Percentiles rank a stretch among this genome's conserved stretches.
Conservation (phyloP, 1,140 invertebrate species). For the Diachasmimorpha longicaudata region DNA sequence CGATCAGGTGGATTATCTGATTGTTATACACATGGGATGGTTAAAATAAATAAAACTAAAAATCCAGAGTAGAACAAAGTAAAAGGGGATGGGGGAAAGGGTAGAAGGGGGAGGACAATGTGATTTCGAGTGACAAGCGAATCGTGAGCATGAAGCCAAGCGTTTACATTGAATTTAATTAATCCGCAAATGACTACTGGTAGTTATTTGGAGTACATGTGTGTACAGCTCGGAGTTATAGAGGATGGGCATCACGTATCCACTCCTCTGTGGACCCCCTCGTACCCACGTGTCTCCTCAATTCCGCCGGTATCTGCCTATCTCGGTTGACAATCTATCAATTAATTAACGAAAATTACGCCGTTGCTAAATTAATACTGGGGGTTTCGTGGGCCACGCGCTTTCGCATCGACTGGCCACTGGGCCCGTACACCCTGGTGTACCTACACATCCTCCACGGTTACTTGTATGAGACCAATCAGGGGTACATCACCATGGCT, state of each 20-base stretch:
- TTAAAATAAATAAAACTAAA: background rate
- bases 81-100: background rate
- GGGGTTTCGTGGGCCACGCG: background rate
- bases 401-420: background rate
- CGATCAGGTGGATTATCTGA: background rate
- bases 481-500: background rate
- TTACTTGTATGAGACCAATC: background rate
- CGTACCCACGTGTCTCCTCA: constrained; percentile 25
- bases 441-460: background rate
- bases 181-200: constrained; percentile 45
- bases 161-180: constrained; percentile 51
- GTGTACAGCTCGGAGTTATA: background rate
- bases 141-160: constrained; percentile 16
- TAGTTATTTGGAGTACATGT: background rate
- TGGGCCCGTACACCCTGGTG: background rate
- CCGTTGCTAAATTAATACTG: constrained; percentile 47
- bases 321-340: constrained; percentile 57
- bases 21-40: background rate
- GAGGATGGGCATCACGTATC: constrained; percentile 6
- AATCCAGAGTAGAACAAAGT: background rate
- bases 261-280: background rate
- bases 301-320: constrained; percentile 41
- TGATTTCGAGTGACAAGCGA: constrained; percentile 6
- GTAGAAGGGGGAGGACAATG: background rate
- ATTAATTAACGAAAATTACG: constrained; percentile 60